These are phyloP conservation scores for Hydrophis major DNA, from an alignment of 2,797 vertebrate species.

Conservation along the genomic window DNA sequence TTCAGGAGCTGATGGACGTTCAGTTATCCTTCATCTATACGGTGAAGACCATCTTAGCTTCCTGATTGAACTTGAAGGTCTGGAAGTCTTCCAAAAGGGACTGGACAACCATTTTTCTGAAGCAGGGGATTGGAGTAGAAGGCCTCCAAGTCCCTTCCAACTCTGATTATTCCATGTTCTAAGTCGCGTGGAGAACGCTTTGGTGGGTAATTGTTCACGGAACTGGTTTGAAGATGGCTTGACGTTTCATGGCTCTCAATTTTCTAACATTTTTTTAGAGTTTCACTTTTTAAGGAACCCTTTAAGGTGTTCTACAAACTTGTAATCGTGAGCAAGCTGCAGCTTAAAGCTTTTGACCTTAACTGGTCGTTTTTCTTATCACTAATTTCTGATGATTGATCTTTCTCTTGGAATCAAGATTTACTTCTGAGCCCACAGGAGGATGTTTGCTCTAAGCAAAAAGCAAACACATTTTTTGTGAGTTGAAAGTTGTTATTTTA, in stretches of 20 bases:
- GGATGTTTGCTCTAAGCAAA: not conserved
- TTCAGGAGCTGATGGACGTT: not conserved
- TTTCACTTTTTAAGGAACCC: not conserved
- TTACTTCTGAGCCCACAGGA: not conserved
- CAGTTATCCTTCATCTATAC: not conserved
- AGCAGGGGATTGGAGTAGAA: not conserved
- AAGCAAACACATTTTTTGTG: not conserved
- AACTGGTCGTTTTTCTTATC: not conserved
- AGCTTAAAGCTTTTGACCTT: slow-evolving; percentile 11
- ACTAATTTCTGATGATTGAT: not conserved
- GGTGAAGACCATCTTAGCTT: not conserved
- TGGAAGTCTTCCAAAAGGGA: not conserved
- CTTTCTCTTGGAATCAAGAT: not conserved
- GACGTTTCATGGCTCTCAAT: not conserved
- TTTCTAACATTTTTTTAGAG: not conserved
- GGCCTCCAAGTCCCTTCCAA: not conserved
- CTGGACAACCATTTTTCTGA: not conserved
- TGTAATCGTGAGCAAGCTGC: accelerated
- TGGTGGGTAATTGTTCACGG: not conserved
- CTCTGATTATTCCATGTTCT: not conserved
- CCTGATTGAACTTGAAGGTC: not conserved
- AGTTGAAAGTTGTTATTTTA: not conserved
- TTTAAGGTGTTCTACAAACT: slow-evolving; percentile 19
- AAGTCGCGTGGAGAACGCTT: not conserved
- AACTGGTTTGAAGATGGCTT: not conserved